Conservation (phyloP, 1,140 invertebrate species). For the Drosophila lini region DNA sequence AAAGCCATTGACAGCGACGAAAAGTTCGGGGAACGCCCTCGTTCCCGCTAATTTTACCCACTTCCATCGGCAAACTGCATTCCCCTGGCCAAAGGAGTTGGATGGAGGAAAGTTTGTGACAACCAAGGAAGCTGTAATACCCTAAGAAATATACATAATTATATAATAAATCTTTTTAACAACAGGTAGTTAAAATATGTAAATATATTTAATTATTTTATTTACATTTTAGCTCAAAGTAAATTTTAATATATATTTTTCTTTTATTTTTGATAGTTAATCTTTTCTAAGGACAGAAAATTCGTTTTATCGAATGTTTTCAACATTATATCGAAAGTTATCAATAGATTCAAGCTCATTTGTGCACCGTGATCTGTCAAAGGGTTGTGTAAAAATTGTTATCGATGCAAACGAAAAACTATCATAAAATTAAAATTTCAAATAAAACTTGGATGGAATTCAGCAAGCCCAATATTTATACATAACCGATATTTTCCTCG, state of each 20-base stretch:
- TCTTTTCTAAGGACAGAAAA: no score
- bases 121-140: background rate
- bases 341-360: background rate
- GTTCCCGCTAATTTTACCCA: constrained; percentile 15
- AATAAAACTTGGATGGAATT: background rate
- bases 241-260: no score
- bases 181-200: no score
- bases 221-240: no score
- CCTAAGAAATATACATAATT: background rate
- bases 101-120: background rate
- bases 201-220: no score
- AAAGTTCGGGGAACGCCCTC: constrained; percentile 55
- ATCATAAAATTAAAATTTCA: background rate
- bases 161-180: background rate
- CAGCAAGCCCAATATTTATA: background rate
- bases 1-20: constrained; percentile 78
- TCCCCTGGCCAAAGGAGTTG: constrained; percentile 25
- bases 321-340: background rate
- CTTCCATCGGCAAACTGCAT: constrained; percentile 29
- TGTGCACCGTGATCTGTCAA: background rate
- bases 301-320: background rate
- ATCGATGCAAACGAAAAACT: no score
- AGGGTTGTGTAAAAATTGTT: no score
- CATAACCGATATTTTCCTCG: background rate
- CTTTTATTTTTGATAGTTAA: no score